A percentile compares a stretch with the other conserved stretches of the same genome.
Conservation (phyloP, 2,797 vertebrate genomes). For the Manis javanica region DNA sequence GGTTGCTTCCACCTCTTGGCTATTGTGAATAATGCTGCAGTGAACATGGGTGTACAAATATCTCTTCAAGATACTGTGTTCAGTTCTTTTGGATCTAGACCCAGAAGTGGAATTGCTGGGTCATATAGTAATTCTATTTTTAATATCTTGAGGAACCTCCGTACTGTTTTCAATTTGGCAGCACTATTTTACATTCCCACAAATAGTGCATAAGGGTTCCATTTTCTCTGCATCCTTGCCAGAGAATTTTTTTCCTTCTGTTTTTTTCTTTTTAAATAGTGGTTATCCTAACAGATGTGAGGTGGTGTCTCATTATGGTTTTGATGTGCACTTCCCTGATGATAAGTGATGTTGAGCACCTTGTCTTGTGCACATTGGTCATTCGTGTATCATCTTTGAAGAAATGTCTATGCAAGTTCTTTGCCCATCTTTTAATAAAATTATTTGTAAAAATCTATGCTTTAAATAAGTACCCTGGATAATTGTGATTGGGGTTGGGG, state of each 20-base stretch:
- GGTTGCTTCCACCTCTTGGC: neutral
- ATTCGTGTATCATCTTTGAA: neutral
- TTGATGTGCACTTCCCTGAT: constrained; percentile 29
- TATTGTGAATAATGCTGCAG: neutral
- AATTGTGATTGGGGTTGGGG: neutral
- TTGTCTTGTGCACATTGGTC: neutral
- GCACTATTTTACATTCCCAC: neutral
- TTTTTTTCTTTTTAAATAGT: neutral
- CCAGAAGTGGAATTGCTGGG: neutral
- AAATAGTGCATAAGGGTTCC: neutral
- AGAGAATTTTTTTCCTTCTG: neutral
- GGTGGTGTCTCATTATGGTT: neutral
- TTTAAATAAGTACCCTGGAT: neutral
- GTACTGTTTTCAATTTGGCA: neutral
- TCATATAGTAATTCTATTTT: constrained; percentile 16
- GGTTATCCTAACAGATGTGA: neutral
- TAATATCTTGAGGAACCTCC: neutral
- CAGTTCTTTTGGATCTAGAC: neutral
- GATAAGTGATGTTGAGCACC: neutral
- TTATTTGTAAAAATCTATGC: constrained; percentile 40
- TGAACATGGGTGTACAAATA: neutral
- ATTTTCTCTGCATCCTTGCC: neutral
- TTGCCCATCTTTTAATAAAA: neutral
- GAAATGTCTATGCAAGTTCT: neutral
- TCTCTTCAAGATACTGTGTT: neutral